Base-by-base conservation (phyloP, 23 tunicate genomes). In the Botrylloides violaceus region DNA sequence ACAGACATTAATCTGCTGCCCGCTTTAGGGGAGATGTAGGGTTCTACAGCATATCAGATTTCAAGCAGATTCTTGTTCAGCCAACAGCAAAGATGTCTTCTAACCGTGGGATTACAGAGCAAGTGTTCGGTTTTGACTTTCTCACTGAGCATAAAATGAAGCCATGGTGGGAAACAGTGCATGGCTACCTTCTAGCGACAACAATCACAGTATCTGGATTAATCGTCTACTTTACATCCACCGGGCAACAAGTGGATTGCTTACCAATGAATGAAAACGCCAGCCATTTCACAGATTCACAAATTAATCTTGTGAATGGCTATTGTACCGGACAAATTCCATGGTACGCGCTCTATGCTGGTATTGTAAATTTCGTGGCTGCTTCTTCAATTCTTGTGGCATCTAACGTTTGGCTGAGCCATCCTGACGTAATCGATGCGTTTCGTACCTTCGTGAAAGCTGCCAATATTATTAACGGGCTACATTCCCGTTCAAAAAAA, bases 131-230 rank as follows among this genome's bases (percentile, higher is more conserved):
- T 3, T 34, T 27, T 19, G 70, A 63, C 29, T 28, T 63, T 4
- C 33, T 63, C 23, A 63, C 35, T 4, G 18, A 9, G 33, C 70
- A 63, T 33, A 63, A 63, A 33, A 63, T 63, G 70, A 63, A 63
- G 33, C 70, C 70, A 28, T 63, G 70, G 70, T 63, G 70, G 70
- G 70, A 63, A 63, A 63, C 70, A 3, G 3, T 63, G 4, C 70
- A 63, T 31, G 70, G 70, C 26, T 63, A 63, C 33, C 33, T 63
- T 3, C 36, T 63, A 33, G 70, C 70, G 33, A 28, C 36, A 25
- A 63, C 70, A 3, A 63, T 63, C 26, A 63, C 70, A 25, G 33
- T 9, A 25, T 63, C 70, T 19, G 32, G 32, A 29, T 63, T 63
- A 7, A 63, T 63, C 23, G 18, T 63, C 35, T 63, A 63, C 29